Conservation (phyloP, 2,113 vertebrate species). For the Chaenocephalus aceratus region DNA sequence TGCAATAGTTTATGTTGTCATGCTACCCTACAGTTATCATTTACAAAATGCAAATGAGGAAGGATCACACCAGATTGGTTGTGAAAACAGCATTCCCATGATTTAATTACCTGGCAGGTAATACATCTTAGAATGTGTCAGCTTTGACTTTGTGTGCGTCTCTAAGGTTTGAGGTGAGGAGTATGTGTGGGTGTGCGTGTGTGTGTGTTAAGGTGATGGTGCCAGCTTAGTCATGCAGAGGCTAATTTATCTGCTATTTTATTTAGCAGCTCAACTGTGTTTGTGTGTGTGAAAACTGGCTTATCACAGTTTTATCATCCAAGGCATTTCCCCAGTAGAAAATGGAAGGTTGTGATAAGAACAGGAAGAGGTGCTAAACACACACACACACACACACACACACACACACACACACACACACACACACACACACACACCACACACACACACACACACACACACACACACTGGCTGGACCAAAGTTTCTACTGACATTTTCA, state of each 20-base stretch:
- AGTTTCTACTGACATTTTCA: background rate
- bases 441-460: constrained; percentile 22
- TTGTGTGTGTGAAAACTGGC: constrained; percentile 6
- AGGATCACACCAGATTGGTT: background rate
- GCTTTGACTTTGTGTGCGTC: background rate
- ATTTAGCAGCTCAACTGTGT: constrained; percentile 7
- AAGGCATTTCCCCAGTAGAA: background rate
- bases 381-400: background rate
- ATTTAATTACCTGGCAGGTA: constrained; percentile 24
- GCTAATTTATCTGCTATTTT: too few relatives aligned
- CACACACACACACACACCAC: background rate
- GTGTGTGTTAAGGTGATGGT: background rate
- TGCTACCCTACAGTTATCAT: background rate
- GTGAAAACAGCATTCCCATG: background rate
- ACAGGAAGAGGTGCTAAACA: constrained; percentile 1
- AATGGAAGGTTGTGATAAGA: constrained; percentile 30
- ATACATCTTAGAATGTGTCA: background rate
- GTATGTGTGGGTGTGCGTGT: background rate
- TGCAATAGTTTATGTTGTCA: background rate
- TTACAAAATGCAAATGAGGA: background rate
- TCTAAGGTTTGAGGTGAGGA: constrained; percentile 8
- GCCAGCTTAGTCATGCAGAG: constrained; percentile 31
- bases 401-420: background rate
- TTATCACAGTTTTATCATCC: constrained; percentile 21
- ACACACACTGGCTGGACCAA: background rate